These are phyloP conservation scores for Atherix ibis DNA, from an alignment of 2,888 invertebrate genomes.

Conservation along the genomic window DNA sequence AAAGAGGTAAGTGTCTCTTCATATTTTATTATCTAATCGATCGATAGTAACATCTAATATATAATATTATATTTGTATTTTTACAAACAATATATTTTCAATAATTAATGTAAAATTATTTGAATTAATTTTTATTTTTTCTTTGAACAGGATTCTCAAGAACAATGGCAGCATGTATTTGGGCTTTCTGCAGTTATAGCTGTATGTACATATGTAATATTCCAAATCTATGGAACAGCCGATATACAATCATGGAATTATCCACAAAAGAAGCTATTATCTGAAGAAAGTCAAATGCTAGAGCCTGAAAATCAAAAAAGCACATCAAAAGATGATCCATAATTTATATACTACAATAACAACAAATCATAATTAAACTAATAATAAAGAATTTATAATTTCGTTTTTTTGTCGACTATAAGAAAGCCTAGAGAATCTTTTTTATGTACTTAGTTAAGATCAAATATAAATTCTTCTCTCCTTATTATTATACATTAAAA, in stretches of 20 bases:
- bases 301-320: slow-evolving; percentile 5
- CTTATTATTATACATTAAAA: no score
- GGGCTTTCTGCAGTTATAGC: slow-evolving; percentile 43
- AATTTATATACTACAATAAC: no score
- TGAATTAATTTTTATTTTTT: slow-evolving; percentile 1
- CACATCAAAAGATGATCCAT: not conserved
- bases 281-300: slow-evolving; percentile 17
- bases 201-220: slow-evolving; percentile 43
- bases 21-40: slow-evolving; percentile 1
- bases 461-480: no score
- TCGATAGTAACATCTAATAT: no score
- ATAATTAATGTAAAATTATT: not conserved
- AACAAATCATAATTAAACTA: no score
- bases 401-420: no score
- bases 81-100: no score
- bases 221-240: slow-evolving; percentile 50
- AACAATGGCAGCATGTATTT: slow-evolving; percentile 50
- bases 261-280: slow-evolving; percentile 9
- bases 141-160: slow-evolving; percentile 24
- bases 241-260: slow-evolving; percentile 36
- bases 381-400: no score
- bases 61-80: no score
- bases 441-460: no score
- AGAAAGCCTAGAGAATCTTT: no score
- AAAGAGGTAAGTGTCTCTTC: slow-evolving; percentile 36